Conservation (phyloP, 2,113 vertebrate species). For the Podiceps cristatus region DNA sequence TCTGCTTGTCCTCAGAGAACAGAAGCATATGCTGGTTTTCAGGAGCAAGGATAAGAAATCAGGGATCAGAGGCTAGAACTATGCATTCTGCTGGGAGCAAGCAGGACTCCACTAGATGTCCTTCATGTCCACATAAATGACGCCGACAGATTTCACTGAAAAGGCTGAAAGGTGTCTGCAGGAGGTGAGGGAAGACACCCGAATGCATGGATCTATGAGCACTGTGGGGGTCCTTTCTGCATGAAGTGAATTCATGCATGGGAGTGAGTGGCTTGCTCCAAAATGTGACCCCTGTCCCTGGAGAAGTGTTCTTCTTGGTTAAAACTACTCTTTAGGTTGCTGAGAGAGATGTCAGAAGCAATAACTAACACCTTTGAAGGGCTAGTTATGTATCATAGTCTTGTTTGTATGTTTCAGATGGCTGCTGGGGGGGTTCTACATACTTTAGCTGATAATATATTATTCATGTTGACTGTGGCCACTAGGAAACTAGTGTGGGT, state of each 20-base stretch:
- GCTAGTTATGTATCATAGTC: not conserved
- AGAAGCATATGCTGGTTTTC: not conserved
- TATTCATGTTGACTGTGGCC: not conserved
- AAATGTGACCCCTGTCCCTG: not conserved
- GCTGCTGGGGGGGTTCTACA: accelerated
- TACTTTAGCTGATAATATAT: not conserved
- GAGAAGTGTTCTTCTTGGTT: not conserved
- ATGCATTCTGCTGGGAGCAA: conserved; percentile 26
- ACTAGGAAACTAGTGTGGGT: not conserved
- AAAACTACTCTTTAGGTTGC: not conserved
- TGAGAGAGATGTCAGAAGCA: not conserved
- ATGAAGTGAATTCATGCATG: not conserved
- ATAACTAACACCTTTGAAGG: not conserved
- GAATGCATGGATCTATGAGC: accelerated
- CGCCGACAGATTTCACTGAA: not conserved
- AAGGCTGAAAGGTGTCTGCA: not conserved
- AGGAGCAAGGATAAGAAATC: not conserved
- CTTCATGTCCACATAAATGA: conserved; percentile 69
- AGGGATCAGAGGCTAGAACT: not conserved
- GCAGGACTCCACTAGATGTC: conserved; percentile 66
- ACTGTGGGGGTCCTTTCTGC: not conserved
- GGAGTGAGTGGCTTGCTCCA: not conserved
- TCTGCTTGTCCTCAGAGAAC: not conserved
- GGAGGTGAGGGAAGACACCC: not conserved
- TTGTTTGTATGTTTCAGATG: not conserved